phyloP scores from a whole-genome alignment of 1,140 invertebrate species.

The Drosophila willistoni region DNA sequence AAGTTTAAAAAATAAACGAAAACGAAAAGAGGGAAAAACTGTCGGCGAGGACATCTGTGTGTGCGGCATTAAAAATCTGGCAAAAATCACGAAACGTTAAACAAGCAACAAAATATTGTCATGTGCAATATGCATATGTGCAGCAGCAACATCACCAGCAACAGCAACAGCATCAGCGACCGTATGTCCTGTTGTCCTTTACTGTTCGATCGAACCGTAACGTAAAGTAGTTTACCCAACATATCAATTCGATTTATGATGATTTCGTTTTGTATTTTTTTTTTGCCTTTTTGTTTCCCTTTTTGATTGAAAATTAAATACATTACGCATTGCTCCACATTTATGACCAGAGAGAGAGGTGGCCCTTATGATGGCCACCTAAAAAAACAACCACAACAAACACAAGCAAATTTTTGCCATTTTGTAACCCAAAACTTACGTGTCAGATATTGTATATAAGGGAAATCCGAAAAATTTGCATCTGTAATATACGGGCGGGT shows the following conservation, averaged over 20 bases:
- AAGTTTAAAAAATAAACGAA: background rate
- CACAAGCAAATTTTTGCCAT: background rate
- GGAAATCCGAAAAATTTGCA: constrained; percentile 87
- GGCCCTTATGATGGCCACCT: constrained; percentile 18
- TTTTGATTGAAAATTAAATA: constrained; percentile 64
- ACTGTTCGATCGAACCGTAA: constrained; percentile 25
- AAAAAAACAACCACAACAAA: background rate
- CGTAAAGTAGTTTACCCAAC: constrained; percentile 74
- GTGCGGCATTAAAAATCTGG: constrained; percentile 76
- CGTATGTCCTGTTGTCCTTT: constrained; percentile 30
- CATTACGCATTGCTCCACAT: constrained; percentile 27
- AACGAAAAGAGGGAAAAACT: constrained; percentile 37
- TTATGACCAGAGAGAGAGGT: background rate
- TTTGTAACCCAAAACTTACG: constrained; percentile 84
- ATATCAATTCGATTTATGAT: constrained; percentile 80
- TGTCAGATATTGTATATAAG: constrained; percentile 88
- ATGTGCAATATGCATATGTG: constrained; percentile 56
- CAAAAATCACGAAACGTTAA: constrained; percentile 81
- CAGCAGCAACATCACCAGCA: constrained; percentile 18
- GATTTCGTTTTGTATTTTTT: constrained; percentile 10
- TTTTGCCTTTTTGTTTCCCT: constrained; percentile 5
- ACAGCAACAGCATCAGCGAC: constrained; percentile 5
- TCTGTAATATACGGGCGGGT: constrained; percentile 83
- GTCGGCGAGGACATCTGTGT: constrained; percentile 37
- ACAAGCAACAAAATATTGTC: constrained; percentile 79